Evolutionary conservation across 2,113 vertebrate genomes (phyloP), one percentile per base, ranked within the genome.

Genomic region (Cryptomyrus ogoouensis): DNA sequence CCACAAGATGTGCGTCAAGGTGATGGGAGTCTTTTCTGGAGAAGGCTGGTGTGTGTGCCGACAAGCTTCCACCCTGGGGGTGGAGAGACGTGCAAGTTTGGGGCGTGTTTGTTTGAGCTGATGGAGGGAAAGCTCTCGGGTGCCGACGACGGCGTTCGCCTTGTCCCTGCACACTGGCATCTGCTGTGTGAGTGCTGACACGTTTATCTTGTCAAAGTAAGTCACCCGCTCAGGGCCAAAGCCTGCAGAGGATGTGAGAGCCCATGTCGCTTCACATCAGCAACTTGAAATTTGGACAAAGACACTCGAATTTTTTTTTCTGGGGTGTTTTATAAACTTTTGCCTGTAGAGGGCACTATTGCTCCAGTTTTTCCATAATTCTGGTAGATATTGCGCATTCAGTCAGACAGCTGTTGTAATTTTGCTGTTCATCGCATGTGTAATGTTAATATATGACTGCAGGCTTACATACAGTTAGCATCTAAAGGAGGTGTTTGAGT

Each of bases 321-420:
- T 83, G 46, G 35, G 5, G 8, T 70, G 12, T 74, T 39, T 21
- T 50, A 39, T 2, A 46, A 4, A 46, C 8, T 27, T 46, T n/a
- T 50, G 88, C 92, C 95, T 93, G 74, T 85, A 92, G 95, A 92
- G 92, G 95, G 95, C 95, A 96, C 94, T 95, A 92, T 95, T 95
- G 95, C 91, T 94, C 92, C 19, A 95, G 70, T 47, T 88, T 93
- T 94, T 17, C 19, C 31, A 44, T 13, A 17, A 53, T 53, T 87
- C 74, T 42, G 15, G 77, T 83, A 19, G 19, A 84, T 84, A 46
- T 46, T 84, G 42, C 24, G 7, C 44, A 47, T 39, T 84, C 39
- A n/a, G 62, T 70, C 10, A 70, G 24, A 47, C 80, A 83, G 21
- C 42, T 47, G 42, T 46, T 84, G 49, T 53, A 9, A 50, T 24